A percentile compares a stretch with the other conserved stretches of the same genome.
These are phyloP conservation scores for Cotesia glomerata DNA, from an alignment of 1,140 invertebrate species.

Conservation along the genomic window DNA sequence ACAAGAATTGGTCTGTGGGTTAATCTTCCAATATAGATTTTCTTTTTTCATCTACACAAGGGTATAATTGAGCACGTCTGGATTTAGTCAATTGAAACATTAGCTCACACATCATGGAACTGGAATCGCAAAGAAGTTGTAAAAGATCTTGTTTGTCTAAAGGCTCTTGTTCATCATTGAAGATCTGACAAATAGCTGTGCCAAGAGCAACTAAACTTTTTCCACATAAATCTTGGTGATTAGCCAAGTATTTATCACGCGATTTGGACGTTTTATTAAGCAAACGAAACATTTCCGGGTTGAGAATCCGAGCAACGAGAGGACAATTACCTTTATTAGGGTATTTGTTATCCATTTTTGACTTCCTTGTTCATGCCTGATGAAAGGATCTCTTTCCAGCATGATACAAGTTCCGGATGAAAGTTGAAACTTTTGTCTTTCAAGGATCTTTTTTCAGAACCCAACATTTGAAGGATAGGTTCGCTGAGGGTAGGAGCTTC, in stretches of 20 bases:
- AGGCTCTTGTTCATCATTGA: neutral
- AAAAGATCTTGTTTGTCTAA: conserved; percentile 12
- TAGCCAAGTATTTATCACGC: conserved; percentile 26
- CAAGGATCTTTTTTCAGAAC: no score
- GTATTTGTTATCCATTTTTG: conserved; percentile 23
- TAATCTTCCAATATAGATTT: no score
- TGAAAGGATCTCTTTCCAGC: conserved; percentile 19
- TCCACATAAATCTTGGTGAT: conserved; percentile 18
- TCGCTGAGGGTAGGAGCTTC: neutral
- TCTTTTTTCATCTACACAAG: no score
- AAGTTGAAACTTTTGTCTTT: neutral
- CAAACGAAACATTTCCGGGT: conserved; percentile 14
- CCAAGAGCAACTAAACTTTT: conserved; percentile 14
- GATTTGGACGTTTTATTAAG: conserved; percentile 19
- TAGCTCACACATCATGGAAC: conserved; percentile 25
- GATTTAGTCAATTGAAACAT: conserved; percentile 22
- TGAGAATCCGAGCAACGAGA: conserved; percentile 22
- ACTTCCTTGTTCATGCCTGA: conserved; percentile 1
- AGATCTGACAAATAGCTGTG: conserved; percentile 1
- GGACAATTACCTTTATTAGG: conserved; percentile 17
- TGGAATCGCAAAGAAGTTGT: conserved; percentile 27
- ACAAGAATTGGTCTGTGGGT: no score
- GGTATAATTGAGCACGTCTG: conserved; percentile 29
- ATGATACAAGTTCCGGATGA: conserved; percentile 7
- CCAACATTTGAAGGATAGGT: neutral